Evolutionary conservation across 2,113 vertebrate genomes (phyloP), one percentile per base, ranked within the genome.

Genomic region (Rhombomys opimus): DNA sequence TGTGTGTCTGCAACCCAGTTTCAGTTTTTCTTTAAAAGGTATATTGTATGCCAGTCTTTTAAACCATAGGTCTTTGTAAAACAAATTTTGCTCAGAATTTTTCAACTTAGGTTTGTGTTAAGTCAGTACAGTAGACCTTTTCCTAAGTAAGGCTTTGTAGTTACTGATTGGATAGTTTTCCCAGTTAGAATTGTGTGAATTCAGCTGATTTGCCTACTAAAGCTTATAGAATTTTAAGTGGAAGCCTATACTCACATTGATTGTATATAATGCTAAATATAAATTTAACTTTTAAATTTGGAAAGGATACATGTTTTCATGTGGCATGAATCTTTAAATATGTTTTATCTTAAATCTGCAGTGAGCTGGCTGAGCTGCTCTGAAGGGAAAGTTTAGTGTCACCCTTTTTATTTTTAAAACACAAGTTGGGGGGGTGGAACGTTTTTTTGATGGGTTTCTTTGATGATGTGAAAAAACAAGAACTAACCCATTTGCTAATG

Each of bases 271-370:
- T 96, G 78, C 59, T 68, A 91, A 93, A 52, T 92, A 81, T 75
- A 82, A 77, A 95, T 78, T 92, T 87, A 96, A 88, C 72, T 89
- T 96, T 95, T 94, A 68, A 38, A 82, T 93, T 95, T 94, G 41
- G 75, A 89, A 97, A 95, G 70, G 70, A 7, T 76, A 73, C 7
- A 13, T 73, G 89, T 95, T 96, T 95, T 88, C 50, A 38, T 94
- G n/a, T 61, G 68, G 75, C 15, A 12, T 94, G 91, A 87, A 52
- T 96, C 41, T 90, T 96, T 81, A 95, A 95, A 76, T 30, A 95
- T 20, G 57, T 85, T 95, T 84, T 96, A 72, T 80, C 95, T 92
- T 91, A 95, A 96, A 81, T 87, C 88, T 97, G n/a, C 23, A 90
- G 46, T 93, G 70, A 96, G 78, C 41, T 95, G 30, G 15, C 87